These are phyloP conservation scores for Caradrina kadenii DNA, from an alignment of 2,888 invertebrate genomes.

Conservation along the genomic window DNA sequence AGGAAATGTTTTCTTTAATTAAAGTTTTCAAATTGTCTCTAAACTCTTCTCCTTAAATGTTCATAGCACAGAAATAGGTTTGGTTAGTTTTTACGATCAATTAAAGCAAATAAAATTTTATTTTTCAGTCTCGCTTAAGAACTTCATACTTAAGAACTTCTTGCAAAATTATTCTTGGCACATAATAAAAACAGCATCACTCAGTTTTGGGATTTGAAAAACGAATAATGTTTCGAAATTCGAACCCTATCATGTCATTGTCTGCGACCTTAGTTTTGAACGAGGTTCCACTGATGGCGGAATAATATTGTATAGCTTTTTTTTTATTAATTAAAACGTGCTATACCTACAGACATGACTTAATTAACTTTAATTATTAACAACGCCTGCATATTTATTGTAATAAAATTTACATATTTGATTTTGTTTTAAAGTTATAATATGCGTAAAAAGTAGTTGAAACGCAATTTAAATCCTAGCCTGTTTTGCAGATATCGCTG, in stretches of 20 bases:
- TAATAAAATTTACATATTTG: too few species aligned
- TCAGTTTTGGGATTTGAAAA: conserved; percentile 54
- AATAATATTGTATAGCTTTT: background rate
- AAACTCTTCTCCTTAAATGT: too few species aligned
- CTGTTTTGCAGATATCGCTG: conserved; percentile 20
- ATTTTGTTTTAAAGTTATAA: too few species aligned
- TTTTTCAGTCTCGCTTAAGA: background rate
- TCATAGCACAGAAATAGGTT: too few species aligned
- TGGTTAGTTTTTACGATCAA: too few species aligned
- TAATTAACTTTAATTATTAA: background rate
- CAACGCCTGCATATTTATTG: background rate
- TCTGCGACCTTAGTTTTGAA: conserved; percentile 54
- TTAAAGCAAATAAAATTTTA: background rate
- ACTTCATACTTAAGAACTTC: background rate
- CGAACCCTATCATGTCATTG: conserved; percentile 58
- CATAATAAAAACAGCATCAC: conserved; percentile 36
- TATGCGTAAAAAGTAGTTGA: too few species aligned
- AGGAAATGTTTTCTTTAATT: too few species aligned
- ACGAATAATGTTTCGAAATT: conserved; percentile 60
- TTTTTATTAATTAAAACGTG: background rate
- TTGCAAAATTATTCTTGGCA: conserved; percentile 15
- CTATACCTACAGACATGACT: background rate
- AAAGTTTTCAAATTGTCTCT: too few species aligned
- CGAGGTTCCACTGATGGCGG: conserved; percentile 44
- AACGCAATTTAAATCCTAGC: conserved; percentile 12